Evolutionary conservation across 2,888 invertebrate species (phyloP).

Genomic region (Hypsopygia costalis): DNA sequence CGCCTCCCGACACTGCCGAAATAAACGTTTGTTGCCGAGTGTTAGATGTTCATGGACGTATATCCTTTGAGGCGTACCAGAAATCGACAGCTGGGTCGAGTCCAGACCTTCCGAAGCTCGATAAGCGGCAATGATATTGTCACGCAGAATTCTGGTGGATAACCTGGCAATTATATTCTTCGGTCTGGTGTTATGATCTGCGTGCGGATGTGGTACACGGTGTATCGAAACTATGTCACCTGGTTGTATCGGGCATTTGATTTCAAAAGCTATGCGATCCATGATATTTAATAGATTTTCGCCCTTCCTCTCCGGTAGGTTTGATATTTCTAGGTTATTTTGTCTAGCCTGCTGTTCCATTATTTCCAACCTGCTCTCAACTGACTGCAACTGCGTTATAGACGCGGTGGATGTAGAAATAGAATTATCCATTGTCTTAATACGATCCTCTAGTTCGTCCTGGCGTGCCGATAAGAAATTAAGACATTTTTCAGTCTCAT

Average conservation of each 20-base stretch:
- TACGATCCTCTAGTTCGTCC: no score
- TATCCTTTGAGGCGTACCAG: background rate
- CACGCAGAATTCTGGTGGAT: no score
- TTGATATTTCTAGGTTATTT: background rate
- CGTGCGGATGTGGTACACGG: background rate
- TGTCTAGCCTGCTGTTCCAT: background rate
- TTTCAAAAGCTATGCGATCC: background rate
- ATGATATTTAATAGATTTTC: background rate
- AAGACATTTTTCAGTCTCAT: no score
- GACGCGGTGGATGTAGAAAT: no score
- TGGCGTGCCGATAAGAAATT: no score
- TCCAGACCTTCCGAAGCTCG: background rate
- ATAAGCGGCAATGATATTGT: no score
- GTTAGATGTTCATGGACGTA: conserved; percentile 1
- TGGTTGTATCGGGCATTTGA: background rate
- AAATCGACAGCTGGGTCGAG: background rate
- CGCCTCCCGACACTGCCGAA: conserved; percentile 1
- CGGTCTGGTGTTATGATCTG: no score
- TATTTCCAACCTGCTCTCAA: background rate
- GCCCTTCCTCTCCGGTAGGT: background rate
- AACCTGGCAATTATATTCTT: no score
- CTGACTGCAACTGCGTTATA: background rate
- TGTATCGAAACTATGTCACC: background rate
- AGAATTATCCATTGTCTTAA: no score
- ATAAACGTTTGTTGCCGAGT: conserved; percentile 1